Evolutionary conservation across 2,113 vertebrate species (phyloP).

Genomic region (Alaudala cheleensis): DNA sequence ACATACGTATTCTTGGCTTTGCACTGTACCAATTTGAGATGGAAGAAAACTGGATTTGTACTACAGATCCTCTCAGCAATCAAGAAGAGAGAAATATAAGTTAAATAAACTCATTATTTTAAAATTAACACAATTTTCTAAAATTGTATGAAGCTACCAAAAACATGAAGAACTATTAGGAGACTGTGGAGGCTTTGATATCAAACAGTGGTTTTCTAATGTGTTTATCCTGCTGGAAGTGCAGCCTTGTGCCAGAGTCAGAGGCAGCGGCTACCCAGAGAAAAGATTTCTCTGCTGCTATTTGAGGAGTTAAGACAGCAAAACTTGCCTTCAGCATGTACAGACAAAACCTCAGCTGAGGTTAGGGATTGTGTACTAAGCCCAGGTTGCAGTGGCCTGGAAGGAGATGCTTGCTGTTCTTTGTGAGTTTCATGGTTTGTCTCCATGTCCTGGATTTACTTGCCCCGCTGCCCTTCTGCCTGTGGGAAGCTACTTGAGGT

Average conservation of each 20-base stretch:
- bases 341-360: neutral
- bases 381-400: neutral
- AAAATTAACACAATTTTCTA: neutral
- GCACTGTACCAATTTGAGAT: neutral
- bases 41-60: conserved; percentile 29
- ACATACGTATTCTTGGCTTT: conserved; percentile 34
- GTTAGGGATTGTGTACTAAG: neutral
- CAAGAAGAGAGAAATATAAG: neutral
- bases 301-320: neutral
- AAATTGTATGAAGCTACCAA: neutral
- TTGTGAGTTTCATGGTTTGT: neutral
- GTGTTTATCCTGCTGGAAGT: neutral
- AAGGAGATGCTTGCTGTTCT: neutral
- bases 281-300: neutral
- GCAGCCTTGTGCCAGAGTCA: neutral
- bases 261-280: neutral
- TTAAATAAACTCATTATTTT: neutral
- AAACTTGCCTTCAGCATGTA: neutral
- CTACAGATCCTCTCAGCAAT: neutral
- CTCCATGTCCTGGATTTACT: accelerated
- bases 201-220: neutral
- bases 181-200: neutral
- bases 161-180: neutral
- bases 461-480: neutral
- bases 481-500: neutral